Evolutionary conservation across 2,888 invertebrate genomes (phyloP), one percentile per base, ranked within the genome.

Genomic region (Hirtodrosophila duncani): DNA sequence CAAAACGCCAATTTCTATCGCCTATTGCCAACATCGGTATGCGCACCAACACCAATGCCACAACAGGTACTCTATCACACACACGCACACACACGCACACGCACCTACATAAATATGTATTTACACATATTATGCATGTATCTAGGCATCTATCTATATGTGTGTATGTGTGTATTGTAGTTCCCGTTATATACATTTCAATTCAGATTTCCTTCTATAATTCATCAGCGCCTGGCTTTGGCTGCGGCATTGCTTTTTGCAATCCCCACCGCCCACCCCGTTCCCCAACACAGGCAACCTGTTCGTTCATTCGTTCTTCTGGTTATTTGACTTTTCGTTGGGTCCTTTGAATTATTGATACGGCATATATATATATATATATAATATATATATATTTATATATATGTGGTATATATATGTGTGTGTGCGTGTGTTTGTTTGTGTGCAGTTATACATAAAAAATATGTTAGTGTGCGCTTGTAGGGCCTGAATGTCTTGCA

Each of bases 321-420:
- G 48, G 52, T 51, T 56, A 52, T 57, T 49, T 59, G 46, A 63
- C 55, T 50, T 71, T 63, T 68, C 45, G 61, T 56, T 49, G 61
- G 50, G 64, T 62, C 64, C 46, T 65, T 62, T 72, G 71, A 72
- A 72, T 72, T 77, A 72, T 72, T 72, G 72, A 77, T 72, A 77
- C 57, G 52, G 63, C 57, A 50, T 50, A 55, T n/a, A 10, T 14
- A 10, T 20, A 10, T 29, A 13, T 29, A 29, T 4, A 10, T n/a
- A n/a, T n/a, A n/a, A n/a, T n/a, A n/a, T n/a, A n/a, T n/a, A n/a
- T n/a, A n/a, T n/a, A n/a, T n/a, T n/a, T n/a, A n/a, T n/a, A n/a
- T n/a, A n/a, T 30, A 17, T 41, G n/a, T n/a, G n/a, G n/a, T n/a
- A 53, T 33, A 50, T 59, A 51, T 49, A 48, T 41, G 27, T 23